Conservation (phyloP, 2,113 vertebrate species). For the Nesogale talazaci region DNA sequence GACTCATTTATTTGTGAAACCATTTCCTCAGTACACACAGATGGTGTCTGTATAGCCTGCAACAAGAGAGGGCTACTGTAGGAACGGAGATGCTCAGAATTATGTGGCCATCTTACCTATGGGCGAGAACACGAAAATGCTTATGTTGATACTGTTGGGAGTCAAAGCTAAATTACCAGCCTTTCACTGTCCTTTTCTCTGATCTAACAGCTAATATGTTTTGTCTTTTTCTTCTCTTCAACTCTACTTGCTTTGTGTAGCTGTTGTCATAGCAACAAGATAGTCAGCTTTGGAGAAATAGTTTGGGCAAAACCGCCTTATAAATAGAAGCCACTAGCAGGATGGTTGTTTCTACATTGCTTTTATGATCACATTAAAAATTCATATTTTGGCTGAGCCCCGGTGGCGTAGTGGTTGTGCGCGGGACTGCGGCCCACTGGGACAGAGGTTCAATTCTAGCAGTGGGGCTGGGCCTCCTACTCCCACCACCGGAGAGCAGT, state of each 20-base stretch:
- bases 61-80: background rate
- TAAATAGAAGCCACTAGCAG: conserved; percentile 48
- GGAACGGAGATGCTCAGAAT: background rate
- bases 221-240: conserved; percentile 54
- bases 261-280: conserved; percentile 78
- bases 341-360: background rate
- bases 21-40: conserved; percentile 71
- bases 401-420: too few relatives aligned
- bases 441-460: too few relatives aligned
- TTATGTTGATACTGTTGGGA: conserved; percentile 37
- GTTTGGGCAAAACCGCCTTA: conserved; percentile 39
- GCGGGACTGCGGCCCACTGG: too few relatives aligned
- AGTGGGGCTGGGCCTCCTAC: too few relatives aligned
- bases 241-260: conserved; percentile 62
- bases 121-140: conserved; percentile 18
- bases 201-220: conserved; percentile 66
- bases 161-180: conserved; percentile 53
- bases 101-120: conserved; percentile 32
- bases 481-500: too few relatives aligned
- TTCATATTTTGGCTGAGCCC: too few relatives aligned
- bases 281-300: conserved; percentile 63
- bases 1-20: conserved; percentile 78
- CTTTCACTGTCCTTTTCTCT: conserved; percentile 73
- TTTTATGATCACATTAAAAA: conserved; percentile 13
- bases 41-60: conserved; percentile 71